phyloP scores from a whole-genome alignment of 53 echinoderm and acorn worm genomes.

The Stichopus horrens region DNA sequence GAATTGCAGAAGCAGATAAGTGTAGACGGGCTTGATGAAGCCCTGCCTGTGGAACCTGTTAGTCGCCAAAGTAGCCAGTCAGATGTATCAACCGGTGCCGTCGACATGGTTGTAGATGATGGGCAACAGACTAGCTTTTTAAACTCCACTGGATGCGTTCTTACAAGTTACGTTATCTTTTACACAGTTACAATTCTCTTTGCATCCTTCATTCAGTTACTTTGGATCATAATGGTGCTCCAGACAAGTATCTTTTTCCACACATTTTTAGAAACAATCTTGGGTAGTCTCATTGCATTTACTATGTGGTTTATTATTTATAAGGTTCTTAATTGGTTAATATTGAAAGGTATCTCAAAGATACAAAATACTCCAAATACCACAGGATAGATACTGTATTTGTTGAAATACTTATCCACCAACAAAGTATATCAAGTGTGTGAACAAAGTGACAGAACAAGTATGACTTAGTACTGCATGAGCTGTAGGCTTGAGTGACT shows the following conservation, averaged over 20 bases:
- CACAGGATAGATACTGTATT: too few relatives aligned
- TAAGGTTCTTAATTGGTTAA: constrained; percentile 10
- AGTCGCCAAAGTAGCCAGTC: neutral
- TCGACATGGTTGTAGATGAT: neutral
- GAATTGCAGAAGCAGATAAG: neutral
- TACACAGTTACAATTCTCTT: neutral
- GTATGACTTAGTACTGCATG: too few relatives aligned
- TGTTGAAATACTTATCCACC: too few relatives aligned
- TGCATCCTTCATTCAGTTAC: constrained; percentile 3
- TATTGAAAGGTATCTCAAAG: constrained; percentile 2
- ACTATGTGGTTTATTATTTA: constrained; percentile 38
- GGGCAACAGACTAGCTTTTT: neutral
- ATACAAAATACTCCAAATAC: neutral
- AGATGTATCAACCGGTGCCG: neutral
- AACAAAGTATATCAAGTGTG: too few relatives aligned
- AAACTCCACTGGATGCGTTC: neutral
- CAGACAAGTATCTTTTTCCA: constrained; percentile 30
- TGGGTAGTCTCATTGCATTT: constrained; percentile 4
- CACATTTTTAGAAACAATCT: constrained; percentile 17
- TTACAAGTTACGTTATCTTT: neutral
- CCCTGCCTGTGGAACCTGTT: neutral
- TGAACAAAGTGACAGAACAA: too few relatives aligned
- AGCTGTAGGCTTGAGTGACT: too few relatives aligned
- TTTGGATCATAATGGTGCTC: constrained; percentile 24
- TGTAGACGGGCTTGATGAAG: neutral